Evolutionary conservation across 2,888 invertebrate genomes (phyloP).

Genomic region (Leptothorax acervorum): DNA sequence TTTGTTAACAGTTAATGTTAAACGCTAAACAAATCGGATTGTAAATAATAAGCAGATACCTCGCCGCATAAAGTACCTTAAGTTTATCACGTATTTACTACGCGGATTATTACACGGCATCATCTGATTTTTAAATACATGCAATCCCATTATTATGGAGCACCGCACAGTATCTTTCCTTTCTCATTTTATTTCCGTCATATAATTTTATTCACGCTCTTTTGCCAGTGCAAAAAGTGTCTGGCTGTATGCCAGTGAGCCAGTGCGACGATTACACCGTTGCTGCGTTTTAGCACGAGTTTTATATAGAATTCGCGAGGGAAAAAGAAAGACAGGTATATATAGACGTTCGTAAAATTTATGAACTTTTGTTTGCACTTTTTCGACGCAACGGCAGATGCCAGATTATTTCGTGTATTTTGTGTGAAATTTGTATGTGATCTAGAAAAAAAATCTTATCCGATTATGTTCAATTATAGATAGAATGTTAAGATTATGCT

Average conservation of each 20-base stretch:
- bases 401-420: neutral
- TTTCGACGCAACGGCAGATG: neutral
- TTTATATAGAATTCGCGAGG: neutral
- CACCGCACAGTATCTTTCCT: neutral
- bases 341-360: neutral
- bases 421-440: neutral
- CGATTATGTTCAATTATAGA: neutral
- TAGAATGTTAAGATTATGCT: neutral
- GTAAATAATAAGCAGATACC: neutral
- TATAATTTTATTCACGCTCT: constrained; percentile 39
- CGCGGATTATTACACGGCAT: neutral
- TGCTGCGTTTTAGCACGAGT: constrained; percentile 17
- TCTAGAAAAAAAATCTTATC: neutral
- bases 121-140: constrained; percentile 10
- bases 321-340: neutral
- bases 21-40: neutral
- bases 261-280: constrained; percentile 21
- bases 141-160: constrained; percentile 1
- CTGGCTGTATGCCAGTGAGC: constrained; percentile 13
- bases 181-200: neutral
- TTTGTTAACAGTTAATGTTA: neutral
- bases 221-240: constrained; percentile 23
- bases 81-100: neutral
- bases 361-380: neutral
- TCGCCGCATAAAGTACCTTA: neutral